These are phyloP conservation scores for Malurus leucopterus DNA, from an alignment of 2,797 vertebrate genomes.

Conservation along the genomic window DNA sequence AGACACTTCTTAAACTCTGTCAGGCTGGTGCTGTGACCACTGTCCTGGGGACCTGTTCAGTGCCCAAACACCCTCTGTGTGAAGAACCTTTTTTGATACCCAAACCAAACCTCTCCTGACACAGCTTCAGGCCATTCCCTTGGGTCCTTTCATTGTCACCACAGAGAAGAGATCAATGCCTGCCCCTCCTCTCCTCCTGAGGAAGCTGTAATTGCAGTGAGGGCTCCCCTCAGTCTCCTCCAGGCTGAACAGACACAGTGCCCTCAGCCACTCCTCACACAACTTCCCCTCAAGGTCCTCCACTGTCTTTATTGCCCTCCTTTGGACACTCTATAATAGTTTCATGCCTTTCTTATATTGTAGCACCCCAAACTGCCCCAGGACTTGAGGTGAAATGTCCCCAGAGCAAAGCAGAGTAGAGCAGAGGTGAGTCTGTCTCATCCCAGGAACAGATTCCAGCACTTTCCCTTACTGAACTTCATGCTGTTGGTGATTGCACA, in stretches of 20 bases:
- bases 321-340: neutral
- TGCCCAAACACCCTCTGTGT: too few relatives aligned
- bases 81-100: neutral
- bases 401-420: neutral
- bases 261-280: neutral
- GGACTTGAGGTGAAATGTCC: accelerated
- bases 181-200: accelerated
- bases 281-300: accelerated
- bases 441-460: accelerated
- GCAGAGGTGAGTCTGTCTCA: too few relatives aligned
- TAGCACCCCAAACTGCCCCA: accelerated
- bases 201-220: neutral
- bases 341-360: accelerated
- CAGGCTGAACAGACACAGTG: neutral
- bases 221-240: neutral
- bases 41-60: neutral
- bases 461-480: neutral
- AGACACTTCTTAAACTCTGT: neutral
- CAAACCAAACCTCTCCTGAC: neutral
- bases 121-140: neutral
- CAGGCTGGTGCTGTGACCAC: neutral
- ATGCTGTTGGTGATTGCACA: accelerated
- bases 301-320: accelerated
- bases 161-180: neutral
- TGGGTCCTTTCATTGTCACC: neutral